Evolutionary conservation across 2,888 invertebrate genomes (phyloP), one percentile per base, ranked within the genome.

Genomic region (Macaria notata): DNA sequence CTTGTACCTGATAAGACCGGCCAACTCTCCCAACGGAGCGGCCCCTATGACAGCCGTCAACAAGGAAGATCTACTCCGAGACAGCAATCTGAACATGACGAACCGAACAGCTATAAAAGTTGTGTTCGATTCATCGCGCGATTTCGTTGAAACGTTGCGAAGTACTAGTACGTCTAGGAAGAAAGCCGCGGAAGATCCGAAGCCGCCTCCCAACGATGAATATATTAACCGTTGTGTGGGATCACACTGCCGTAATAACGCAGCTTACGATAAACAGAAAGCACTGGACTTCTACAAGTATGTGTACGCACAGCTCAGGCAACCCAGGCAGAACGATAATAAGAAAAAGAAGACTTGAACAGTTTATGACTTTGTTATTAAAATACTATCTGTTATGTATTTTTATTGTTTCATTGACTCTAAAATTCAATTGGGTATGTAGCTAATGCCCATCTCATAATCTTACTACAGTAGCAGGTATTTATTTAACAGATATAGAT

Each of bases 281-380:
- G 92, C 92, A 8, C 72, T 92, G 46, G 90, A 92, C 63, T 92
- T 91, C 68, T 92, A 92, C 67, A 92, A 88, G 75, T 91, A 90
- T 62, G 85, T 92, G 4, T 92, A 90, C 68, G 87, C 91, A 3
- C 92, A 92, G 59, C 63, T 92, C 41, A 78, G 90, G 9, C 73
- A 84, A 30, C 88, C 88, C 30, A 77, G 77, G 62, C 76, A 66
- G 51, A 78, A 69, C 41, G 81, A 80, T 62, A 79, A 49, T 47
- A 61, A 78, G 52, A 79, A 79, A 66, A 79, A 76, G 64, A 75
- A 78, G 67, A 77, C 73, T 51, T 77, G 65, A 75, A 63, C 56
- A 56, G 41, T 65, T 68, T 55, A 59, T 58, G 63, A 8, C 42
- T 36, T 46, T 59, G 48, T 61, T 66, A 64, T 62, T 62, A 61